These are phyloP conservation scores for Eudyptes chrysolophus DNA, from an alignment of 2,113 vertebrate genomes.

Conservation along the genomic window DNA sequence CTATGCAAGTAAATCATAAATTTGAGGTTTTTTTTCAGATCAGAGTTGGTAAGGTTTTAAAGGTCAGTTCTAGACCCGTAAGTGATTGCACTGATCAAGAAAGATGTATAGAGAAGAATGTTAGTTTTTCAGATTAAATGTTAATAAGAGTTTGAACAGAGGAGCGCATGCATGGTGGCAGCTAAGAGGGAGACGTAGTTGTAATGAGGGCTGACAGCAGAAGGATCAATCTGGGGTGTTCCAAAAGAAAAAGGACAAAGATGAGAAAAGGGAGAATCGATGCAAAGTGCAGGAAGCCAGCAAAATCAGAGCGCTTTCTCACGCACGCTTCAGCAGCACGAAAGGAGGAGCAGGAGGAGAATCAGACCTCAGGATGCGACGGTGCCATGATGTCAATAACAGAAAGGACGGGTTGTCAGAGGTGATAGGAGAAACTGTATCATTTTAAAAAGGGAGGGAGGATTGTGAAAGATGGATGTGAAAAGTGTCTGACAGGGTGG, in stretches of 20 bases:
- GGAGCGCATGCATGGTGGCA: background rate
- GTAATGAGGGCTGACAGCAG: background rate
- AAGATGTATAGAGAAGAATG: background rate
- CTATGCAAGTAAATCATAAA: background rate
- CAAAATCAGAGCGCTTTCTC: background rate
- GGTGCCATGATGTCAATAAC: background rate
- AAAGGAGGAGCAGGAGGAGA: background rate
- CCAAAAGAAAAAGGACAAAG: background rate
- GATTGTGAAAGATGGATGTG: background rate
- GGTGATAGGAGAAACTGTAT: background rate
- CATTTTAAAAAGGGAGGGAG: background rate
- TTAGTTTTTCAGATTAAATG: background rate
- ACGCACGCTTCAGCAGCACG: background rate
- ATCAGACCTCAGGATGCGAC: background rate
- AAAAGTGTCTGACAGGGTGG: slow-evolving; percentile 11
- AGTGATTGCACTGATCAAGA: background rate
- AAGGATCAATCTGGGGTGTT: background rate
- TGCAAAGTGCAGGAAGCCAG: background rate
- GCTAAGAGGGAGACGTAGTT: background rate
- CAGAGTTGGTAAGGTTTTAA: background rate
- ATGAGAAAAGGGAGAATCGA: background rate
- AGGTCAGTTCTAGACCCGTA: background rate
- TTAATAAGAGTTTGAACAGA: background rate
- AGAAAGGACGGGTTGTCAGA: background rate
- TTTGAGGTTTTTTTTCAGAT: background rate